Evolutionary conservation across 1,140 invertebrate genomes (phyloP).

Genomic region (Coelopa frigida): DNA sequence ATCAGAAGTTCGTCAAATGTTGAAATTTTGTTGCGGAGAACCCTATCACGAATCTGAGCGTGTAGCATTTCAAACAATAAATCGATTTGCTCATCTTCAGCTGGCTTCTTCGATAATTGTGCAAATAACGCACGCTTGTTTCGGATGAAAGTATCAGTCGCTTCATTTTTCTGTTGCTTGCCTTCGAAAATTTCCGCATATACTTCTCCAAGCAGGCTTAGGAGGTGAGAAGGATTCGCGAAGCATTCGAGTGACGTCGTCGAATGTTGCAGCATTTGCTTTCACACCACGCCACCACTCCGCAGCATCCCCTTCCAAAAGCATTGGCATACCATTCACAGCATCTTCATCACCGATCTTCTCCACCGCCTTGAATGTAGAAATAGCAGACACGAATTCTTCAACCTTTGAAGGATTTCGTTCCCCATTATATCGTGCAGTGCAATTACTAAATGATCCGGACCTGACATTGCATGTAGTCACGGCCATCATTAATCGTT

Average conservation of each 20-base stretch:
- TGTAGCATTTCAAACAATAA: slow-evolving; percentile 15
- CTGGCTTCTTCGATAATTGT: neutral
- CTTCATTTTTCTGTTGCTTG: slow-evolving; percentile 10
- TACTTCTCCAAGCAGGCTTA: slow-evolving; percentile 14
- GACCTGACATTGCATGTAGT: neutral
- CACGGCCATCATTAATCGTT: neutral
- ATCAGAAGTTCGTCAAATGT: too few relatives aligned
- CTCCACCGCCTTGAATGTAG: slow-evolving; percentile 15
- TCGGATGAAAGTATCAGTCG: slow-evolving; percentile 11
- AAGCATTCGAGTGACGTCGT: slow-evolving; percentile 10
- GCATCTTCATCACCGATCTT: slow-evolving; percentile 20
- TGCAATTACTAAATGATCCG: slow-evolving; percentile 14
- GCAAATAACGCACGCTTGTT: slow-evolving; percentile 11
- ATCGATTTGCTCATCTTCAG: slow-evolving; percentile 12
- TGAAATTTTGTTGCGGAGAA: too few relatives aligned
- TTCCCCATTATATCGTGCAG: slow-evolving; percentile 12
- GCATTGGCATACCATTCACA: slow-evolving; percentile 19
- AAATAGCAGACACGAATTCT: slow-evolving; percentile 20
- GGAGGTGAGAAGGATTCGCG: too few relatives aligned
- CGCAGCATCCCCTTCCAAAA: slow-evolving; percentile 12
- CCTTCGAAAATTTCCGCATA: slow-evolving; percentile 11
- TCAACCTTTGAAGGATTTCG: slow-evolving; percentile 12
- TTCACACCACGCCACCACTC: neutral
- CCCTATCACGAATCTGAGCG: slow-evolving; percentile 12
- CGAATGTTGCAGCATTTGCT: slow-evolving; percentile 7